These are phyloP conservation scores for Okamejei kenojei DNA, from an alignment of 2,797 vertebrate genomes.

Conservation along the genomic window DNA sequence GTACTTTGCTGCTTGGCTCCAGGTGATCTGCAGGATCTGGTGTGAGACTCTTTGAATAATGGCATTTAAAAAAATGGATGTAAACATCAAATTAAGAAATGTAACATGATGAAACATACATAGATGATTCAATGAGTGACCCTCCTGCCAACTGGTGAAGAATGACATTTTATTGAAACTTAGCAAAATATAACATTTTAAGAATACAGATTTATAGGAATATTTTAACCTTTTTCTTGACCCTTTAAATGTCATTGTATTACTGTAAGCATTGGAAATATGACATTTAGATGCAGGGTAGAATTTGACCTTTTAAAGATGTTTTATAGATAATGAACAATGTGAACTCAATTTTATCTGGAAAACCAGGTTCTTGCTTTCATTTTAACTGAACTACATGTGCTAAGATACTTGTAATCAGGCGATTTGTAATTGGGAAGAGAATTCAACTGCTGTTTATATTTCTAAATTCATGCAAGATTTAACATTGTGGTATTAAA, in stretches of 20 bases:
- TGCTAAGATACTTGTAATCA: not conserved
- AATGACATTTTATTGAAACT: conserved; percentile 58
- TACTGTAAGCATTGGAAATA: conserved; percentile 64
- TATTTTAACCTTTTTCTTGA: conserved; percentile 83
- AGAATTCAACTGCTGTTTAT: not conserved
- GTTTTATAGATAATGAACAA: conserved; percentile 46
- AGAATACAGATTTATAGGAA: conserved; percentile 71
- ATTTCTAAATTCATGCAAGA: not conserved
- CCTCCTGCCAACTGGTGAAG: conserved; percentile 48
- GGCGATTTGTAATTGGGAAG: not conserved
- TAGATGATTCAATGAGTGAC: not conserved
- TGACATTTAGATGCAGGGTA: conserved; percentile 72
- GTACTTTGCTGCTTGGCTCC: not conserved
- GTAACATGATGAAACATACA: not conserved
- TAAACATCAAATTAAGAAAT: not conserved
- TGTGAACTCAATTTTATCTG: conserved; percentile 18
- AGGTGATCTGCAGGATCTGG: not conserved
- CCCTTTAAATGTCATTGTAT: conserved; percentile 81
- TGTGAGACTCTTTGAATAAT: not conserved
- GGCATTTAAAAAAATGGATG: not conserved
- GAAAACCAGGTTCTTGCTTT: not conserved
- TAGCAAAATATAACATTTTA: conserved; percentile 47
- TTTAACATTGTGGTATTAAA: not conserved
- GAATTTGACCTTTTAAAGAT: conserved; percentile 62
- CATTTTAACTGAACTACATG: not conserved